A percentile compares a stretch with the other conserved stretches of the same genome.
phyloP scores from a whole-genome alignment of 2,888 invertebrate genomes.

The Aricia artaxerxes region DNA sequence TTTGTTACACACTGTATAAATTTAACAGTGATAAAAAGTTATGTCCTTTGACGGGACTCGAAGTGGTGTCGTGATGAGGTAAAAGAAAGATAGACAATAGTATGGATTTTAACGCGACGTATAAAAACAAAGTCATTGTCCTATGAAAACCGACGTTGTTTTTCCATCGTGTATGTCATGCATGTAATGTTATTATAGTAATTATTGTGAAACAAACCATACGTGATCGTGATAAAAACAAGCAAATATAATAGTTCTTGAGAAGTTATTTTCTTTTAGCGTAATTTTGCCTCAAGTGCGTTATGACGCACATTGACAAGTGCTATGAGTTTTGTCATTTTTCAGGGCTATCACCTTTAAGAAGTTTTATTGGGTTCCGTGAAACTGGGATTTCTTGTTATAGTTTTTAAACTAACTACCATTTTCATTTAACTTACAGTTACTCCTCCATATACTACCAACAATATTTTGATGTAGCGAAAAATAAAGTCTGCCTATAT shows the following conservation, averaged over 20 bases:
- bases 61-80: neutral
- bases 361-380: neutral
- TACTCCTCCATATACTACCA: too few species aligned
- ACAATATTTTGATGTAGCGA: too few species aligned
- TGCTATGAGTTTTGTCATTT: neutral
- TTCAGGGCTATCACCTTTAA: too few species aligned
- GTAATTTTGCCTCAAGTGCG: neutral
- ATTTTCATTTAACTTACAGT: too few species aligned
- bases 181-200: neutral
- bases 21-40: too few species aligned
- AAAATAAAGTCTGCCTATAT: too few species aligned
- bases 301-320: neutral
- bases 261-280: neutral
- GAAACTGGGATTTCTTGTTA: neutral
- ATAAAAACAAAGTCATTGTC: neutral
- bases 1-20: too few species aligned
- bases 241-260: neutral
- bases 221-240: neutral
- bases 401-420: too few species aligned
- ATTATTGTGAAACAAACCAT: neutral
- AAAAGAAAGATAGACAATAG: neutral
- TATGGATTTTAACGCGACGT: neutral
- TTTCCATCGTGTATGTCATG: neutral
- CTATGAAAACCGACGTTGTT: neutral
- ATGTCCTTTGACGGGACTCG: too few species aligned